Evolutionary conservation across 1,140 invertebrate species (phyloP), one percentile per base, ranked within the genome.

Genomic region (Euwallacea similis): DNA sequence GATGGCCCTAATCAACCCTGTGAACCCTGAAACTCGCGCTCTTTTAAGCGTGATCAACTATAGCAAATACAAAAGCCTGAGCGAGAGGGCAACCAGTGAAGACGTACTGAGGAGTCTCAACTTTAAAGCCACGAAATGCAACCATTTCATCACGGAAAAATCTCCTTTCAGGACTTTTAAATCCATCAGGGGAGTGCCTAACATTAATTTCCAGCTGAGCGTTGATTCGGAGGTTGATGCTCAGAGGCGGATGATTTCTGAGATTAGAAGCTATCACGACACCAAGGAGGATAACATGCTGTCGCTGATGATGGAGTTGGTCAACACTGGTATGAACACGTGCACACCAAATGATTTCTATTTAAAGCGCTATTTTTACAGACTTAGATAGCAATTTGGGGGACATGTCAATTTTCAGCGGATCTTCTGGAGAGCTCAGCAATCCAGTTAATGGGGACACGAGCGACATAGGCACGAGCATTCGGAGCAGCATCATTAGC

Each of bases 281-380:
- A 68, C 41, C 9, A 74, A 77, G 21, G 73, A 76, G 58, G 70
- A 76, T 21, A 73, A 75, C 55, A 74, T 72, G 66, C 50, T 76
- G 55, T 75, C 73, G 13, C 65, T 77, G 16, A 75, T 77, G 73
- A 75, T 77, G 69, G 75, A 78, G 15, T 43, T 78, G 21, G 72
- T 77, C 11, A 68, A 46, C 9, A 67, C 58, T 13, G 65, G 69
- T 71, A 54, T n/a, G 66, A 50, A 50, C 6, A 0, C 13, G 9
- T 6, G 46, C 9, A 13, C 9, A 4, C 16, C 16, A 56, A 56
- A 9, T 56, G 8, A 15, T 56, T 15, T 15, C 0, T 56, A 16
- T 16, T 56, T 56, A 13, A 56, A 56, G 0, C 16, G 41, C 41
- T 59, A 46, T n/a, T 42, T 47, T 76, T 59, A 44, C 42, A 42